These are phyloP conservation scores for Drymodes brunneopygia DNA, from an alignment of 2,113 vertebrate species.

Conservation along the genomic window DNA sequence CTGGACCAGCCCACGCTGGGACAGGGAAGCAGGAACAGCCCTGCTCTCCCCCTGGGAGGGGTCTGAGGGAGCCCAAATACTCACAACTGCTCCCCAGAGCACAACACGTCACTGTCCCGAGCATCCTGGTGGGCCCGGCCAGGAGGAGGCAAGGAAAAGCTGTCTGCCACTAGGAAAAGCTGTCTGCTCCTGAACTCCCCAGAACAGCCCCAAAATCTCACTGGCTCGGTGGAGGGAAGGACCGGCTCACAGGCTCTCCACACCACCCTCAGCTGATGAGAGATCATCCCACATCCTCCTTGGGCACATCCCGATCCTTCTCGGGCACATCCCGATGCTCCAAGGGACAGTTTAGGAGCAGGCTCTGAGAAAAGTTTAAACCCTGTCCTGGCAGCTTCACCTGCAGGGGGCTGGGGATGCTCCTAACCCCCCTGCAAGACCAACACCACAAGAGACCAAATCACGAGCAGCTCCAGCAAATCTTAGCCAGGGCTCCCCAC, in stretches of 20 bases:
- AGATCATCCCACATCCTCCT: background rate
- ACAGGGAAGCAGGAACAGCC: background rate
- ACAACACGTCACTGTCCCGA: rapidly evolving
- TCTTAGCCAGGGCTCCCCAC: background rate
- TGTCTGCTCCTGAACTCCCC: background rate
- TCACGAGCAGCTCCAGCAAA: background rate
- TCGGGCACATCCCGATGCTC: background rate
- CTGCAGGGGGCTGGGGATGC: background rate
- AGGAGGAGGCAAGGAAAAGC: background rate
- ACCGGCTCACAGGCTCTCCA: rapidly evolving
- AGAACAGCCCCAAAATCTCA: background rate
- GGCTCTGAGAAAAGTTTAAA: background rate
- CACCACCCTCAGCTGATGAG: background rate
- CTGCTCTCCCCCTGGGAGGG: background rate
- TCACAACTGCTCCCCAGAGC: background rate
- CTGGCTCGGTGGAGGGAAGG: background rate
- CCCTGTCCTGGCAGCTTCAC: background rate
- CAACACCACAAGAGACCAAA: background rate
- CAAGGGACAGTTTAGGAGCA: background rate
- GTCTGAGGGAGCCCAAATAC: background rate
- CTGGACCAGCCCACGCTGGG: background rate
- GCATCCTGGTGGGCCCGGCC: rapidly evolving
- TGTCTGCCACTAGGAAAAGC: background rate
- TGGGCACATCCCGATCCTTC: rapidly evolving
- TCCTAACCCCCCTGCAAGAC: background rate